phyloP scores from a whole-genome alignment of 2,888 invertebrate species.

The Cyclophora albipunctata region DNA sequence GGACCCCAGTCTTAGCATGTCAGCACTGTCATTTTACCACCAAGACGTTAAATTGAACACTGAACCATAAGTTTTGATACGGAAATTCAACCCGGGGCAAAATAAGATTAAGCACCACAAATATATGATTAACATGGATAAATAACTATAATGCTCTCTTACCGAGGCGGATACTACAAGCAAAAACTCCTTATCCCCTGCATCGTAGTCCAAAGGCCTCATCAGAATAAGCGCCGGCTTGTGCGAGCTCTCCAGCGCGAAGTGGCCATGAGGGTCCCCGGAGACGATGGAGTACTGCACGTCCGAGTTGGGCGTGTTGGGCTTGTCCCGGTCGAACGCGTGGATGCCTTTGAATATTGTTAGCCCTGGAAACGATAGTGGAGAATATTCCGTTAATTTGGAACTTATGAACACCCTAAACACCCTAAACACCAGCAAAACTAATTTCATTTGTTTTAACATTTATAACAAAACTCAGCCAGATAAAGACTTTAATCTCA shows the following conservation, averaged over 20 bases:
- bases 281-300: constrained; percentile 85
- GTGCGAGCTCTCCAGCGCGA: constrained; percentile 86
- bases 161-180: constrained; percentile 86
- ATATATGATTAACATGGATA: background rate
- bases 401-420: too few relatives aligned
- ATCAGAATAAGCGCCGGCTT: constrained; percentile 83
- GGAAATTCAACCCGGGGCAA: background rate
- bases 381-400: background rate
- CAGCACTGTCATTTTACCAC: too few relatives aligned
- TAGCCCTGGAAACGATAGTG: constrained; percentile 72
- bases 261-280: constrained; percentile 83
- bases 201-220: constrained; percentile 85
- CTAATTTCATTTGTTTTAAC: too few relatives aligned
- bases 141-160: constrained; percentile 20
- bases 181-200: constrained; percentile 84
- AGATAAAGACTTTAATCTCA: too few relatives aligned
- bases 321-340: constrained; percentile 89
- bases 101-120: background rate
- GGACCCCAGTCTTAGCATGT: too few relatives aligned
- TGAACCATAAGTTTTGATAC: too few relatives aligned
- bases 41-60: too few relatives aligned
- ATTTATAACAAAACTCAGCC: too few relatives aligned
- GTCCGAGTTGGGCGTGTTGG: constrained; percentile 91
- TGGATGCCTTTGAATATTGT: constrained; percentile 88
- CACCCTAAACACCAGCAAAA: too few relatives aligned